Base-by-base conservation (phyloP, 2,888 invertebrate genomes). In the Plutella xylostella region DNA sequence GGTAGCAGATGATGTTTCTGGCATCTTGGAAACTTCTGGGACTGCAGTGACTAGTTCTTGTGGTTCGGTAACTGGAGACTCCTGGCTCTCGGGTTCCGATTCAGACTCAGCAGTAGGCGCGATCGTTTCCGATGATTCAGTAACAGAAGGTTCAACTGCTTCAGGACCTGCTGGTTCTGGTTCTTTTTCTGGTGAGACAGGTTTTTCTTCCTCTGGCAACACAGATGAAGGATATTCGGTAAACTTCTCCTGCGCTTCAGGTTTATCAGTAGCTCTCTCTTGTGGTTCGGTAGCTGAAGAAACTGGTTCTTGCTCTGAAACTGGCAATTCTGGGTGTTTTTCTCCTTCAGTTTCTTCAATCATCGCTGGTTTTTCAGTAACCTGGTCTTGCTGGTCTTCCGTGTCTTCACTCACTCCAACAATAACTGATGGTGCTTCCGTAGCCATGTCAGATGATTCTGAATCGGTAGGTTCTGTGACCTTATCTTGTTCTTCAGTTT, bases 1-100 rank as follows among this genome's bases (percentile, higher is more conserved):
- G n/a, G 37, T 37, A 43, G 22, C 42, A 49, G 43, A 40, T 22
- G 14, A n/a, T n/a, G n/a, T n/a, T 34, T 35, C 45, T n/a, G 55
- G 53, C 17, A 54, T 42, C 19, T 47, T 34, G 19, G 50, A 51
- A 45, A 52, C 46, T 4, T n/a, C n/a, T n/a, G n/a, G n/a, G n/a
- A n/a, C n/a, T n/a, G n/a, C n/a, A 55, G 55, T 11, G 41, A 3
- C 48, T 43, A 48, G 45, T 21, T 42, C 19, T 33, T 30, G 39
- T 4, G 51, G 41, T 46, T 48, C 43, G 19, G 45, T 46, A 4
- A 42, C 47, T 20, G 45, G 35, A 25, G 43, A 49, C 12, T 50
- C 45, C 6, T 48, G 28, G 43, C 45, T 43, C 9, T 39, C 38
- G 11, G 39, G 12, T 1, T 9, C 18, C n/a, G n/a, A n/a, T n/a